Conservation (phyloP, 2,888 invertebrate species). For the Pristionchus maxplancki region DNA sequence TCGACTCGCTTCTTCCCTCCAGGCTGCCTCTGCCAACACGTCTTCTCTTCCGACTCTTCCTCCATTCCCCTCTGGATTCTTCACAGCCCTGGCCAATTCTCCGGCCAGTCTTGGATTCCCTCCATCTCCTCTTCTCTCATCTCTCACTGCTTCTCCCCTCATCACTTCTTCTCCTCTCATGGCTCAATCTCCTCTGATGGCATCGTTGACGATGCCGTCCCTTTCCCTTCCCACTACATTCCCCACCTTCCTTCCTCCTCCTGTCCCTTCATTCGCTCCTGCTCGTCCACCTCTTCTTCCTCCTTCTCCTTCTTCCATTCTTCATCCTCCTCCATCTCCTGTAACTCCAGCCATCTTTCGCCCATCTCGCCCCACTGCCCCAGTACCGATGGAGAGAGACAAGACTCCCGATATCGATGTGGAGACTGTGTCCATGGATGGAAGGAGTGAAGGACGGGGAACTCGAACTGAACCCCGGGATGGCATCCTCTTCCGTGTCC, state of each 20-base stretch:
- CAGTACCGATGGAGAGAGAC: background rate
- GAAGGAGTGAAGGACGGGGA: background rate
- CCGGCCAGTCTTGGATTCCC: background rate
- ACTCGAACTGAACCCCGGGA: background rate
- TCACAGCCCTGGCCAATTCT: background rate
- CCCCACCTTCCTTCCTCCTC: background rate
- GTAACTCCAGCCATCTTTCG: too few relatives aligned
- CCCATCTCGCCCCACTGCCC: background rate
- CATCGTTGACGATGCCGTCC: background rate
- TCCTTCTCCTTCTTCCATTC: background rate
- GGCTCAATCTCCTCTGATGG: background rate
- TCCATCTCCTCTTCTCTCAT: background rate
- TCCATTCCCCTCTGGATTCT: background rate
- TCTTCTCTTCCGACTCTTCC: background rate
- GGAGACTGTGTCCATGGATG: conserved; percentile 11
- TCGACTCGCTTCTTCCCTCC: background rate
- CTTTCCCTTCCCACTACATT: background rate
- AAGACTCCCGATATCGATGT: conserved; percentile 41
- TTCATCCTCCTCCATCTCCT: background rate
- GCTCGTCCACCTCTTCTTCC: background rate
- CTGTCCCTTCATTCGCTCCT: background rate
- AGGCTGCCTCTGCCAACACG: background rate
- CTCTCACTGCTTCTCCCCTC: background rate
- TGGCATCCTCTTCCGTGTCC: background rate
- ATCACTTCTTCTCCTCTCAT: background rate